phyloP scores from a whole-genome alignment of 2,113 vertebrate species.

The Percina caprodes region DNA sequence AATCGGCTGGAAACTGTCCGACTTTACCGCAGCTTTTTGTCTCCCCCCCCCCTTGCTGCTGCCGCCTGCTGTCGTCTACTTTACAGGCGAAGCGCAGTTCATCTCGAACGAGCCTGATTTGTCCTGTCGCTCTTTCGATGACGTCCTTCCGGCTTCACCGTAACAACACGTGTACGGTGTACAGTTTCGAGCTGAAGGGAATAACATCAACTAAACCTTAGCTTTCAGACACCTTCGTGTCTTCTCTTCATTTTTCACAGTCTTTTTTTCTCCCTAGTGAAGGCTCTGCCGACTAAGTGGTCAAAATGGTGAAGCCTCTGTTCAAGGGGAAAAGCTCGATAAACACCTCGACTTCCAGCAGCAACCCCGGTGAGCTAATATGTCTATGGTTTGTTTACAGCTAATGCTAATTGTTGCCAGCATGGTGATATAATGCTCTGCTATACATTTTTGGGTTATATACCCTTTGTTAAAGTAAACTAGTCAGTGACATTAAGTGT shows the following conservation, averaged over 20 bases:
- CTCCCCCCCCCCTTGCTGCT: no score
- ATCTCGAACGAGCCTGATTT: no score
- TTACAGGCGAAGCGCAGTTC: no score
- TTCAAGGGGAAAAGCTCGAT: slow-evolving; percentile 92
- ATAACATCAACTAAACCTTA: not conserved
- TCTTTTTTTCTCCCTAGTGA: not conserved
- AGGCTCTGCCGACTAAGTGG: slow-evolving; percentile 6
- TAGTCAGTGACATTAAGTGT: no score
- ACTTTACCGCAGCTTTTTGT: no score
- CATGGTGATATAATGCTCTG: no score
- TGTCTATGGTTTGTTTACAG: slow-evolving; percentile 64
- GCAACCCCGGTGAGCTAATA: slow-evolving; percentile 90
- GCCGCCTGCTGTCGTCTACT: no score
- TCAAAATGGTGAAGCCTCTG: slow-evolving; percentile 92
- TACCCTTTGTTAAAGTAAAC: no score
- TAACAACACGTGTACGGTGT: slow-evolving; percentile 74
- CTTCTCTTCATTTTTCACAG: not conserved
- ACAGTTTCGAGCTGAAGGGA: not conserved
- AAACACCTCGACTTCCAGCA: slow-evolving; percentile 92
- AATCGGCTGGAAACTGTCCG: no score
- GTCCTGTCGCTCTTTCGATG: slow-evolving; percentile 61
- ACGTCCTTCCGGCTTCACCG: slow-evolving; percentile 70
- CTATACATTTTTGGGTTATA: not conserved
- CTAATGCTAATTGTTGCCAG: slow-evolving; percentile 55
- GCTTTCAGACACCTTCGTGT: not conserved